Conservation (phyloP, 1,140 invertebrate species). For the Drosophila repletoides region DNA sequence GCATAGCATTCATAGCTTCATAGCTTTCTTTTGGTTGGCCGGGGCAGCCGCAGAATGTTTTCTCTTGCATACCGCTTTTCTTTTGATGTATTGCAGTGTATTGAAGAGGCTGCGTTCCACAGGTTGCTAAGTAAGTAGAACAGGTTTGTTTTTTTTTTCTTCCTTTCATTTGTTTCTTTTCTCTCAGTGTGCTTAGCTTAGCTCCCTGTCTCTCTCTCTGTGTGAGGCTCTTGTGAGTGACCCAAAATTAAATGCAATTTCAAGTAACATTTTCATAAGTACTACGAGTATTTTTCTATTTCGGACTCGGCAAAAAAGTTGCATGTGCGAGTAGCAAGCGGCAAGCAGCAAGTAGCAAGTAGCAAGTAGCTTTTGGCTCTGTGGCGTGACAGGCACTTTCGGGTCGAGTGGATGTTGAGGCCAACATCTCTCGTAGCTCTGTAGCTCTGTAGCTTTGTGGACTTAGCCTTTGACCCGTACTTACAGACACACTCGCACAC, state of each 20-base stretch:
- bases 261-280: too few species aligned
- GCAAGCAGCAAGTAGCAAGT: too few species aligned
- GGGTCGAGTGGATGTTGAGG: slow-evolving; percentile 43
- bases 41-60: slow-evolving; percentile 55
- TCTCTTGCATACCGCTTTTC: slow-evolving; percentile 80
- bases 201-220: too few species aligned
- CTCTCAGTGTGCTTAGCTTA: too few species aligned
- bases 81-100: slow-evolving; percentile 79
- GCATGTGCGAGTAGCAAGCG: too few species aligned
- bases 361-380: too few species aligned
- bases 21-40: slow-evolving; percentile 54
- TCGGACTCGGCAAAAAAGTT: too few species aligned
- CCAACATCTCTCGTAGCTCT: slow-evolving; percentile 56
- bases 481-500: slow-evolving; percentile 9
- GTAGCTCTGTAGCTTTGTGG: slow-evolving; percentile 66
- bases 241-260: slow-evolving; percentile 25
- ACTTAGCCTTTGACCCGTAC: slow-evolving; percentile 66
- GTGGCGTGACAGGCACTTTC: slow-evolving; percentile 64
- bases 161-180: too few species aligned
- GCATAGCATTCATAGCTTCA: slow-evolving; percentile 58
- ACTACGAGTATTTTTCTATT: too few species aligned
- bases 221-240: background rate
- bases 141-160: background rate
- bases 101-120: slow-evolving; percentile 80
- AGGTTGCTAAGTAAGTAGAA: slow-evolving; percentile 58